These are phyloP conservation scores for Ophion ventricosus DNA, from an alignment of 2,888 invertebrate genomes.

Conservation along the genomic window DNA sequence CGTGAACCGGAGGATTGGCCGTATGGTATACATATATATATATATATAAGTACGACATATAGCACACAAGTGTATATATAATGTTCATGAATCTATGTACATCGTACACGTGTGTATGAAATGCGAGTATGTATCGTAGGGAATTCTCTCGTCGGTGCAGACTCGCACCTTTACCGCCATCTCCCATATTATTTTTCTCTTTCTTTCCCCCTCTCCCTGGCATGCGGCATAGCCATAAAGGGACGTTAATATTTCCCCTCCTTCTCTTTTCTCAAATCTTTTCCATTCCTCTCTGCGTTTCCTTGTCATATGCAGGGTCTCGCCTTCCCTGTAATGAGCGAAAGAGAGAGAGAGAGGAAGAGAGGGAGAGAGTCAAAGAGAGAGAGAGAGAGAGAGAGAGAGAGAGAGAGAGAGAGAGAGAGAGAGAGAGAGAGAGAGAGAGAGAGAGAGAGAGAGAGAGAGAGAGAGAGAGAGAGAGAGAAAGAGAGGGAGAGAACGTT, in stretches of 20 bases:
- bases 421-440: conserved; percentile 1
- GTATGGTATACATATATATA: background rate
- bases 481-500: conserved; percentile 24
- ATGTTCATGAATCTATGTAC: conserved; percentile 8
- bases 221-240: conserved; percentile 32
- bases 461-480: conserved; percentile 7
- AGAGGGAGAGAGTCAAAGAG: no score
- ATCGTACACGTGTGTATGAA: background rate
- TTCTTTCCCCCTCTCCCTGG: conserved; percentile 33
- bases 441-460: conserved; percentile 13
- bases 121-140: conserved; percentile 6
- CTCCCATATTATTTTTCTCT: conserved; percentile 30
- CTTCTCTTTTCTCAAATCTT: conserved; percentile 34
- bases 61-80: conserved; percentile 13
- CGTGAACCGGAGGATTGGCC: conserved; percentile 54
- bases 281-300: conserved; percentile 22
- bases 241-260: conserved; percentile 64
- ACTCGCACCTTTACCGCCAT: conserved; percentile 68
- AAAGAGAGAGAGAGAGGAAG: conserved; percentile 32
- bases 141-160: conserved; percentile 69
- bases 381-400: conserved; percentile 13
- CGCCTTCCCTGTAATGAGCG: conserved; percentile 58
- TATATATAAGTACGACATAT: background rate
- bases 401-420: conserved; percentile 8
- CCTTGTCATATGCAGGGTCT: conserved; percentile 45